Evolutionary conservation across 2,113 vertebrate genomes (phyloP).

Genomic region (Tupaia tana): DNA sequence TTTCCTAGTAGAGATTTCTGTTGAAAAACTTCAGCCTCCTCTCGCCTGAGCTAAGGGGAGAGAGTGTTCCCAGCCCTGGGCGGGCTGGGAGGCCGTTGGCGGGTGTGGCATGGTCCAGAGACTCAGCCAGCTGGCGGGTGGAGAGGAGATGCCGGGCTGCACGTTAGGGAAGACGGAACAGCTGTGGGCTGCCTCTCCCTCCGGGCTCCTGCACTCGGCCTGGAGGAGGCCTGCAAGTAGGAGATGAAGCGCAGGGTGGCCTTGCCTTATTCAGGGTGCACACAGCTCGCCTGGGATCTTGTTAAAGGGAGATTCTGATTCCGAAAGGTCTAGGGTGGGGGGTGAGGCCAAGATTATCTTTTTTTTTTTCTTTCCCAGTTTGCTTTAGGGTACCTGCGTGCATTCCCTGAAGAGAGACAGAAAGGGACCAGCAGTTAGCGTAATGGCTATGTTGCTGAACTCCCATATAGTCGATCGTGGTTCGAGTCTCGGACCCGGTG

Average conservation of each 20-base stretch:
- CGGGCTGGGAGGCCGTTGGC: not conserved
- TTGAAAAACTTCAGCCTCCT: not conserved
- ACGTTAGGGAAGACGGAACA: not conserved
- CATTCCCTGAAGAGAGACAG: no score
- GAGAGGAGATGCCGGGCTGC: not conserved
- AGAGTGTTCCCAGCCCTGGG: not conserved
- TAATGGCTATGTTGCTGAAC: no score
- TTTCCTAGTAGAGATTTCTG: conserved; percentile 39
- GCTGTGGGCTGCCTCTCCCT: not conserved
- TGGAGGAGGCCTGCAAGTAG: not conserved
- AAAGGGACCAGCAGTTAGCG: no score
- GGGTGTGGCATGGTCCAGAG: not conserved
- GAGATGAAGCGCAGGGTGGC: not conserved
- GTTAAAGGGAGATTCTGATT: not conserved
- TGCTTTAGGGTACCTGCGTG: no score
- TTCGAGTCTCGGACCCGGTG: no score
- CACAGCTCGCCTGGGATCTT: not conserved
- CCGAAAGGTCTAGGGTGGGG: not conserved
- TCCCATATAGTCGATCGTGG: no score
- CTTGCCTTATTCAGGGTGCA: not conserved
- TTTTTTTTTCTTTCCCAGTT: no score
- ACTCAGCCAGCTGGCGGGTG: not conserved
- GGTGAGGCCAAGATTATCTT: not conserved
- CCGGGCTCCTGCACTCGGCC: not conserved
- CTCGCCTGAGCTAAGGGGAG: not conserved